Percentiles rank a stretch among this genome's conserved stretches.
phyloP scores from a whole-genome alignment of 1,140 invertebrate genomes.

The Cyclargus thomasi region DNA sequence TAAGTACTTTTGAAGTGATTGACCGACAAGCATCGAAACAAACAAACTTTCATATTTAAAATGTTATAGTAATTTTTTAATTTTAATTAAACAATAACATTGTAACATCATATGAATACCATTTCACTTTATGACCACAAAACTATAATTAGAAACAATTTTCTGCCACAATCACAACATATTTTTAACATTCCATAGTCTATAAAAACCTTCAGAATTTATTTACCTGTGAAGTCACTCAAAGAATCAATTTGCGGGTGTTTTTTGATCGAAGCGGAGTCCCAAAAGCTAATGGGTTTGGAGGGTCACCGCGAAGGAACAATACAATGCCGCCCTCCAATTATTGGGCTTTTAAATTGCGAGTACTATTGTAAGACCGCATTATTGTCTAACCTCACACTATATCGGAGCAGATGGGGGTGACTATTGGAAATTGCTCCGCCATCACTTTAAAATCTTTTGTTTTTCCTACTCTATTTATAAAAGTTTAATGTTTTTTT shows the following conservation, averaged over 20 bases:
- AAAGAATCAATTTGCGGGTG: neutral
- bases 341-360: conserved; percentile 10
- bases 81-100: no score
- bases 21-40: no score
- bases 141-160: no score
- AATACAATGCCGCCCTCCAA: neutral
- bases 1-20: no score
- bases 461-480: neutral
- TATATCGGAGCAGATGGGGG: neutral
- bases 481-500: no score
- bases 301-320: conserved; percentile 2
- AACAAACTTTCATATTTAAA: no score
- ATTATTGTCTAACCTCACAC: neutral
- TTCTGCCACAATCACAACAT: no score
- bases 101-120: no score
- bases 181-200: no score
- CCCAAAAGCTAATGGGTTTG: conserved; percentile 6
- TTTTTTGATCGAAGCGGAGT: neutral
- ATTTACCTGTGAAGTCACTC: neutral
- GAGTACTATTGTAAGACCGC: neutral
- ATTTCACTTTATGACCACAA: no score
- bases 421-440: neutral
- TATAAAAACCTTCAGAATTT: neutral
- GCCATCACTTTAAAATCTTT: neutral
- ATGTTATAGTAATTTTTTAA: no score